These are phyloP conservation scores for Lanius collurio DNA, from an alignment of 2,113 vertebrate genomes.

Conservation along the genomic window DNA sequence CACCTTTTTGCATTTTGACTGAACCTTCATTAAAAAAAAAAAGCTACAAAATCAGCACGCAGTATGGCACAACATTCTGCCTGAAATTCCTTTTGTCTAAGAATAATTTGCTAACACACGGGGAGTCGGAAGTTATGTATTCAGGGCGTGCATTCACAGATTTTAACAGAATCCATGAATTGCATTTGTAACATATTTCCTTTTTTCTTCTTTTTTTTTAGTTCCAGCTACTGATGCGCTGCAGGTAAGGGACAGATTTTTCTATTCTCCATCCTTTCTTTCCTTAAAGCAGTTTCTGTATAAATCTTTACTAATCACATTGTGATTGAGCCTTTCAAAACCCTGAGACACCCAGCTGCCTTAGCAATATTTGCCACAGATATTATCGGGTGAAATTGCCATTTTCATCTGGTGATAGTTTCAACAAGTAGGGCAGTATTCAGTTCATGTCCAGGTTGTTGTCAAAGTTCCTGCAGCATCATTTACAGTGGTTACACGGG, in stretches of 20 bases:
- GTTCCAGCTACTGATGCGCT: not conserved
- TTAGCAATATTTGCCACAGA: slow-evolving; percentile 3
- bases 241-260: slow-evolving; percentile 13
- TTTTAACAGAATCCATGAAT: not conserved
- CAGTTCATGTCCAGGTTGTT: not conserved
- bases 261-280: not conserved
- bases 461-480: not conserved
- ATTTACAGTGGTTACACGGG: not conserved
- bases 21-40: not conserved
- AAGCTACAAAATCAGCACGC: not conserved
- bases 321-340: slow-evolving; percentile 1
- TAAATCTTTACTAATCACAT: slow-evolving; percentile 25
- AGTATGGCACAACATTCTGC: not conserved
- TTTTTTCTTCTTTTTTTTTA: not conserved
- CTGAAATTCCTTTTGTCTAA: not conserved
- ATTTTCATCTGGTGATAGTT: not conserved
- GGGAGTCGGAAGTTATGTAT: not conserved
- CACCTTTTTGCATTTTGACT: not conserved
- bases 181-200: not conserved
- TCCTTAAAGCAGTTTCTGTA: not conserved
- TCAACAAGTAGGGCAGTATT: not conserved
- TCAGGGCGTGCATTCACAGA: not conserved
- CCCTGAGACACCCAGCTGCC: not conserved
- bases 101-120: not conserved
- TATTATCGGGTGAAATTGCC: not conserved